Conservation (phyloP, 2,113 vertebrate genomes). For the Psittacara wagleri region DNA sequence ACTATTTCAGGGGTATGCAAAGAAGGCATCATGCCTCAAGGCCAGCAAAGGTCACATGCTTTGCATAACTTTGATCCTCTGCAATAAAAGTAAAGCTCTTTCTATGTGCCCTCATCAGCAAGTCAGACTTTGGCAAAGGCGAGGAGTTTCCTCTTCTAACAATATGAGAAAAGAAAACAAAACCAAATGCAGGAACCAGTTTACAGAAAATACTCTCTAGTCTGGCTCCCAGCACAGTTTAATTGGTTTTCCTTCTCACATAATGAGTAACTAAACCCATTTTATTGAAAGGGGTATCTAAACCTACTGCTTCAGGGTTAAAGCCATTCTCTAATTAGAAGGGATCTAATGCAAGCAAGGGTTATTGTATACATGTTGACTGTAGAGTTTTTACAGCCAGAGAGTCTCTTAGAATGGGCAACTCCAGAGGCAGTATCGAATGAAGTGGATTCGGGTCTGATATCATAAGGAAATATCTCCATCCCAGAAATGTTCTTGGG, state of each 20-base stretch:
- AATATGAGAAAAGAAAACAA: not conserved
- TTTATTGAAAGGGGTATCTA: slow-evolving; percentile 31
- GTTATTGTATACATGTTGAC: not conserved
- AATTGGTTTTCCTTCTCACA: slow-evolving; percentile 21
- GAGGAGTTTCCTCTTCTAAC: not conserved
- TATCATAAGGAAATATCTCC: not conserved
- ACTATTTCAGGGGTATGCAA: slow-evolving; percentile 62
- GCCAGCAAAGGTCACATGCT: slow-evolving; percentile 50
- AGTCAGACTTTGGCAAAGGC: slow-evolving; percentile 3
- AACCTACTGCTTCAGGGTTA: not conserved
- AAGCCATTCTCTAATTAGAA: slow-evolving; percentile 31
- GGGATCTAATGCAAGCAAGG: not conserved
- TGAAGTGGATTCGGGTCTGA: not conserved
- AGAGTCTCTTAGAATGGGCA: not conserved
- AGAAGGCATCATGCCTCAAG: slow-evolving; percentile 74
- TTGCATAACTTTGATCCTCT: slow-evolving; percentile 16
- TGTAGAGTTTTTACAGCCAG: slow-evolving; percentile 28
- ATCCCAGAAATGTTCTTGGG: not conserved
- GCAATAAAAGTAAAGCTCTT: not conserved
- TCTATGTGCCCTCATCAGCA: not conserved
- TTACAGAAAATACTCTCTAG: slow-evolving; percentile 1
- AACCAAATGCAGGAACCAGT: not conserved
- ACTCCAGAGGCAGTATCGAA: not conserved
- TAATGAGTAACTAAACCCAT: slow-evolving; percentile 37
- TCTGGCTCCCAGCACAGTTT: slow-evolving; percentile 27